These are phyloP conservation scores for Tachuris rubrigastra DNA, from an alignment of 2,113 vertebrate genomes.

Conservation along the genomic window DNA sequence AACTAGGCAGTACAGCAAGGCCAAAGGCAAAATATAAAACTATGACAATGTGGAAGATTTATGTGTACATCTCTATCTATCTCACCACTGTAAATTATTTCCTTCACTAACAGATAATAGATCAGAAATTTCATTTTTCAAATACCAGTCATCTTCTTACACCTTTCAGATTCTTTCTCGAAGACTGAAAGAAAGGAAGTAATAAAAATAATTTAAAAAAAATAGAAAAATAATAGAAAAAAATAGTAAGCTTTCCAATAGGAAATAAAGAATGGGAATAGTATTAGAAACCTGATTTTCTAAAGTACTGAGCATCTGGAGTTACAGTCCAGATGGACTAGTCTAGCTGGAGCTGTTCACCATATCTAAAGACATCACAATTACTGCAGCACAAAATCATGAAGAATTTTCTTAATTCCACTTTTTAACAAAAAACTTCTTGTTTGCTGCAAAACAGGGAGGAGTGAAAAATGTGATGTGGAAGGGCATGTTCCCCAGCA, in stretches of 20 bases:
- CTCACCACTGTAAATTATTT: conserved; percentile 44
- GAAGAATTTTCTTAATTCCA: not conserved
- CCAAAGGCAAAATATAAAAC: conserved; percentile 12
- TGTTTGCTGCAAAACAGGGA: not conserved
- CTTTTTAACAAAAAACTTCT: not conserved
- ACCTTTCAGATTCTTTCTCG: not conserved
- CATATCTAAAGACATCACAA: not conserved
- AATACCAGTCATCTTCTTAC: not conserved
- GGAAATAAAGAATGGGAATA: not conserved
- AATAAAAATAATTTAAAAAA: not conserved
- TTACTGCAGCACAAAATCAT: not conserved
- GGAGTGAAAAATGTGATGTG: conserved; percentile 7
- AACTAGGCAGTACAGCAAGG: not conserved
- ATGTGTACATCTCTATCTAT: conserved; percentile 2
- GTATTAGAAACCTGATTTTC: conserved; percentile 5
- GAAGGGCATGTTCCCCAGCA: conserved; percentile 26
- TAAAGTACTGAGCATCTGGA: conserved; percentile 15
- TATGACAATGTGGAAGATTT: not conserved
- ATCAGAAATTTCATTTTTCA: conserved; percentile 11
- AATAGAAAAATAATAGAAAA: too few species aligned
- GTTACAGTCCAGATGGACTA: too few species aligned
- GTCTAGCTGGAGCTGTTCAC: not conserved
- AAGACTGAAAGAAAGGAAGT: not conserved
- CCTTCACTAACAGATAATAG: conserved; percentile 18
- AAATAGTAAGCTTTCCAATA: not conserved